These are phyloP conservation scores for Cydia splendana DNA, from an alignment of 1,140 invertebrate species.

Conservation along the genomic window DNA sequence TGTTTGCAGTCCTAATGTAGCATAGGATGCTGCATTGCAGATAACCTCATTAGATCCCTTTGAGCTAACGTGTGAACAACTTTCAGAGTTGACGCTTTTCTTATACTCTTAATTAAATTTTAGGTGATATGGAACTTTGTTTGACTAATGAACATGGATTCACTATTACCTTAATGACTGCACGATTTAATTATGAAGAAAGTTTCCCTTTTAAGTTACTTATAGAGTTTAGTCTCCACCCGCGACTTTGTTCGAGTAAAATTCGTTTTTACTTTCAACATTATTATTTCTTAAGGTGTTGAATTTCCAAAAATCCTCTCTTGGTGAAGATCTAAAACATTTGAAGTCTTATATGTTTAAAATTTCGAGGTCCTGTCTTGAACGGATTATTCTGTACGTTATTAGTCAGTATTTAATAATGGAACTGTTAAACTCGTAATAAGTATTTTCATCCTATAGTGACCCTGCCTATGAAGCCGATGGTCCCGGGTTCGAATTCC, in stretches of 20 bases:
- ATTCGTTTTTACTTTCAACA: background rate
- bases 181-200: background rate
- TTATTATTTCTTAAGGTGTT: too few relatives aligned
- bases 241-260: background rate
- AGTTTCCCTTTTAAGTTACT: background rate
- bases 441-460: too few relatives aligned
- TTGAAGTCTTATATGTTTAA: too few relatives aligned
- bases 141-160: conserved; percentile 1
- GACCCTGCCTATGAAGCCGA: too few relatives aligned
- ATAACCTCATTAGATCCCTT: background rate
- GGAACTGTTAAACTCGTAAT: too few relatives aligned
- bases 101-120: background rate
- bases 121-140: background rate
- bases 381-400: too few relatives aligned
- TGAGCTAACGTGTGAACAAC: background rate
- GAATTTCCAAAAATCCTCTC: too few relatives aligned
- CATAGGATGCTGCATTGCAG: background rate
- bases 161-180: background rate
- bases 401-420: too few relatives aligned
- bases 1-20: background rate
- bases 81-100: background rate
- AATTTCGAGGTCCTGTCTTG: too few relatives aligned
- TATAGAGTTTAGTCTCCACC: background rate
- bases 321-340: too few relatives aligned
- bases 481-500: too few relatives aligned